phyloP scores from a whole-genome alignment of 2,113 vertebrate genomes.

The Neodontobutis hainanensis region DNA sequence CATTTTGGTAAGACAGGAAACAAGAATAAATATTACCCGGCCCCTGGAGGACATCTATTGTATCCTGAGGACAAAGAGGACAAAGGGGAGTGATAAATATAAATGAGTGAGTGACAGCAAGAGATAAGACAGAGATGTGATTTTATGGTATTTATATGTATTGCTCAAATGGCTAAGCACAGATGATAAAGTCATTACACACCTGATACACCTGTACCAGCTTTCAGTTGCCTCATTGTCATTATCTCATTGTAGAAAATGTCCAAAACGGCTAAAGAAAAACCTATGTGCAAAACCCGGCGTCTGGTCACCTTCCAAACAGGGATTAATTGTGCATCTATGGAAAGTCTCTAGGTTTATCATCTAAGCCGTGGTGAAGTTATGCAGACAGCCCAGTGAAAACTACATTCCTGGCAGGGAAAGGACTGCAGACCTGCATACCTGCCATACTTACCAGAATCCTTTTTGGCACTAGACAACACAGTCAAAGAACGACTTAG shows the following conservation, averaged over 20 bases:
- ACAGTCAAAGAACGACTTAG: background rate
- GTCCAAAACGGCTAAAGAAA: conserved; percentile 4
- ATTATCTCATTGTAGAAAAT: background rate
- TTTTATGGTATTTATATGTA: no score
- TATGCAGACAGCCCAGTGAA: conserved; percentile 40
- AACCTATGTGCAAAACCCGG: background rate
- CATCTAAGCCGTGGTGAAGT: conserved; percentile 29
- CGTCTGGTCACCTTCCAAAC: background rate
- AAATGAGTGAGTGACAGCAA: no score
- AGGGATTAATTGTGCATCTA: conserved; percentile 33
- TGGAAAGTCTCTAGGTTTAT: conserved; percentile 52
- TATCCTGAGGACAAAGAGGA: no score
- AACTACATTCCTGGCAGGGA: conserved; percentile 46
- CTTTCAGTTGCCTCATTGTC: no score
- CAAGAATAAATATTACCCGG: no score
- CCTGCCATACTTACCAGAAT: conserved; percentile 44
- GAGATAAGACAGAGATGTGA: background rate
- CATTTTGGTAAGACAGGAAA: no score
- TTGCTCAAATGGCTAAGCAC: no score
- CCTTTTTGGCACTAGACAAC: conserved; percentile 23
- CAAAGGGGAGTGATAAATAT: no score
- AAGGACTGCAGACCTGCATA: conserved; percentile 58
- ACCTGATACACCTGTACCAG: no score
- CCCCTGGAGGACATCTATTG: no score
- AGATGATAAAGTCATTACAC: no score